A percentile compares a stretch with the other conserved stretches of the same genome.
phyloP scores from a whole-genome alignment of 2,113 vertebrate species.

The Pleuronectes platessa region DNA sequence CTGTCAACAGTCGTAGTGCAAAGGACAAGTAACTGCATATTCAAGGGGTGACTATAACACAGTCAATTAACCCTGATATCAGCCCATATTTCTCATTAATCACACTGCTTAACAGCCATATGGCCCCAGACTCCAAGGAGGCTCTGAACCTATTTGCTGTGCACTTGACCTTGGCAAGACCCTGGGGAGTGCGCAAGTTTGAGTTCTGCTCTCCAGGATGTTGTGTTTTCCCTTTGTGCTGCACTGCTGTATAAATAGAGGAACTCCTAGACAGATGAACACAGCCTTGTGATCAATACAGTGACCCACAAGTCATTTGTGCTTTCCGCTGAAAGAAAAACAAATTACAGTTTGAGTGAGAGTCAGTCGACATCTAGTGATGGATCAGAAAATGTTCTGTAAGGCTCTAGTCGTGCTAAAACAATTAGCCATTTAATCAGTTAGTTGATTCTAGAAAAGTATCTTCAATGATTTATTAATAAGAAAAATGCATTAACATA shows the following conservation, averaged over 20 bases:
- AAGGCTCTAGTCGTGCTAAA: neutral
- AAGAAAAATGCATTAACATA: too few relatives aligned
- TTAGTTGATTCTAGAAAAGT: neutral
- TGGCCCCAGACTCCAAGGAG: constrained; percentile 58
- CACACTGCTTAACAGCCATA: constrained; percentile 59
- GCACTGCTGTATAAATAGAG: constrained; percentile 16
- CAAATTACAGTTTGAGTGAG: neutral
- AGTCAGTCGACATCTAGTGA: neutral
- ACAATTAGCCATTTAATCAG: neutral
- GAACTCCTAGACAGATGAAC: neutral
- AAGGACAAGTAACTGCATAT: constrained; percentile 30
- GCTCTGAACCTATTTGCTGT: constrained; percentile 54
- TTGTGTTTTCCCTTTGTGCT: constrained; percentile 19
- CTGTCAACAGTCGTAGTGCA: constrained; percentile 33
- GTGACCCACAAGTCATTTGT: constrained; percentile 19
- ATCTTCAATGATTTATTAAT: neutral
- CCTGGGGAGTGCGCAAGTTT: constrained; percentile 18
- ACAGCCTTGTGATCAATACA: neutral
- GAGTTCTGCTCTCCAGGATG: constrained; percentile 37
- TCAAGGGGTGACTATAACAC: constrained; percentile 39
- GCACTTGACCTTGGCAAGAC: constrained; percentile 61
- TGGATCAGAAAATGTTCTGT: neutral
- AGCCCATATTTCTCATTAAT: constrained; percentile 68
- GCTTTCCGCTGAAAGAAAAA: neutral
- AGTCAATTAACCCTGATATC: constrained; percentile 64